phyloP scores from a whole-genome alignment of 1,140 invertebrate genomes.

The Drosophila tristis region DNA sequence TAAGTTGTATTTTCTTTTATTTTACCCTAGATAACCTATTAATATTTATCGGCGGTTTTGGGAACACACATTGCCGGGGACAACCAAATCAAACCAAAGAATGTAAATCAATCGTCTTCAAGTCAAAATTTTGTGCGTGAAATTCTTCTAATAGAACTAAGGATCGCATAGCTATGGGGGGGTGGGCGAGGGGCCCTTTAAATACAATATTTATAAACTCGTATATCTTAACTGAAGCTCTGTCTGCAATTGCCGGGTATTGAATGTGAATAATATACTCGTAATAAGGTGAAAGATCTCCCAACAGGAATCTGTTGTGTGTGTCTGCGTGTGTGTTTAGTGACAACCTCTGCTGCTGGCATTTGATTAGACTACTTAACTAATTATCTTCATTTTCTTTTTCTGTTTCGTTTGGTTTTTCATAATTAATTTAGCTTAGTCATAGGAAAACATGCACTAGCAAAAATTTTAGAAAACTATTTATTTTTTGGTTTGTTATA shows the following conservation, averaged over 20 bases:
- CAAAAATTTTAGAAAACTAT: conserved; percentile 63
- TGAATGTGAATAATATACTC: not conserved
- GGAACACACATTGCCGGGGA: conserved; percentile 75
- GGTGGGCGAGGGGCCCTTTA: no score
- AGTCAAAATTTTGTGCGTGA: conserved; percentile 60
- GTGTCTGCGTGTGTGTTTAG: not conserved
- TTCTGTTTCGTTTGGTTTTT: conserved; percentile 14
- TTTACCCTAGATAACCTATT: conserved; percentile 77
- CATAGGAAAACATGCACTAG: conserved; percentile 72
- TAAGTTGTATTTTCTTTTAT: conserved; percentile 49
- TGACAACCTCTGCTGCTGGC: conserved; percentile 31
- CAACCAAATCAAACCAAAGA: conserved; percentile 23
- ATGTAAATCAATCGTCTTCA: conserved; percentile 10
- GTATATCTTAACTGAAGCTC: not conserved
- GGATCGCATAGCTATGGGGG: conserved; percentile 12
- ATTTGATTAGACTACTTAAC: conserved; percentile 72
- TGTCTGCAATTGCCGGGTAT: conserved; percentile 29
- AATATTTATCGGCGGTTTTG: conserved; percentile 80
- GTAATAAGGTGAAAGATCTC: conserved; percentile 24
- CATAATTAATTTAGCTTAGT: conserved; percentile 49
- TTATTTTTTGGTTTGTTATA: conserved; percentile 9
- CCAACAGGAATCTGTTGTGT: conserved; percentile 34
- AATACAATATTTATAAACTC: not conserved
- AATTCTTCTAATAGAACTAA: conserved; percentile 33
- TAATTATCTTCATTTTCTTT: conserved; percentile 42